phyloP scores from a whole-genome alignment of 1,140 invertebrate species.

The Danaus plexippus region DNA sequence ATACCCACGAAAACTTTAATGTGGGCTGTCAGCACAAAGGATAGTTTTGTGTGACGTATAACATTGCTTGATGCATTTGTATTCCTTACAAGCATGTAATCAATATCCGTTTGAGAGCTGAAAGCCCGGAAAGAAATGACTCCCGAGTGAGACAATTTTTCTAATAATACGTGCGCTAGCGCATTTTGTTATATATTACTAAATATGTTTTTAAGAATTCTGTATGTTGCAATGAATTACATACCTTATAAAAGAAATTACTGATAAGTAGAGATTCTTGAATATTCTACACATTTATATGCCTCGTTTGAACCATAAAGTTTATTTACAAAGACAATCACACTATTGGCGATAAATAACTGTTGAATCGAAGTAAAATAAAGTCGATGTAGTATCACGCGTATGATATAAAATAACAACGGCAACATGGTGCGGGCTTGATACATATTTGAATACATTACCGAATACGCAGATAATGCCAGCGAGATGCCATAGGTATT shows the following conservation, averaged over 20 bases:
- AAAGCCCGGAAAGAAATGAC: conserved; percentile 42
- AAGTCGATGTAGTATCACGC: conserved; percentile 53
- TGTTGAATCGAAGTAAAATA: conserved; percentile 42
- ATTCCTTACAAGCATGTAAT: conserved; percentile 65
- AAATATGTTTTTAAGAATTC: too few species aligned
- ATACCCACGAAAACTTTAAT: conserved; percentile 33
- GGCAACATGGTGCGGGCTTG: conserved; percentile 57
- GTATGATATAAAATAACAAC: conserved; percentile 67
- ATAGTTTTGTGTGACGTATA: conserved; percentile 31
- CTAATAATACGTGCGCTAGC: conserved; percentile 37
- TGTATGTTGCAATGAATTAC: too few species aligned
- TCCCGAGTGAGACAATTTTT: conserved; percentile 43
- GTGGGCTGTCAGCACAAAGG: conserved; percentile 50
- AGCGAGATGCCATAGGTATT: conserved; percentile 58
- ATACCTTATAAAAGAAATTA: too few species aligned
- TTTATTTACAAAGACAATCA: too few species aligned
- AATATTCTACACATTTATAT: too few species aligned
- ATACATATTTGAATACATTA: conserved; percentile 72
- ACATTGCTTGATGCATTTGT: conserved; percentile 63
- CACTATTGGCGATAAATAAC: conserved; percentile 1
- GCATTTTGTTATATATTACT: conserved; percentile 21
- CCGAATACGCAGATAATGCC: conserved; percentile 64
- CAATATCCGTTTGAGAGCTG: conserved; percentile 54
- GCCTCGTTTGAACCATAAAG: too few species aligned
- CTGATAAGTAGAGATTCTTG: too few species aligned